Conservation (phyloP, 2,797 vertebrate species). For the Falco rusticolus region DNA sequence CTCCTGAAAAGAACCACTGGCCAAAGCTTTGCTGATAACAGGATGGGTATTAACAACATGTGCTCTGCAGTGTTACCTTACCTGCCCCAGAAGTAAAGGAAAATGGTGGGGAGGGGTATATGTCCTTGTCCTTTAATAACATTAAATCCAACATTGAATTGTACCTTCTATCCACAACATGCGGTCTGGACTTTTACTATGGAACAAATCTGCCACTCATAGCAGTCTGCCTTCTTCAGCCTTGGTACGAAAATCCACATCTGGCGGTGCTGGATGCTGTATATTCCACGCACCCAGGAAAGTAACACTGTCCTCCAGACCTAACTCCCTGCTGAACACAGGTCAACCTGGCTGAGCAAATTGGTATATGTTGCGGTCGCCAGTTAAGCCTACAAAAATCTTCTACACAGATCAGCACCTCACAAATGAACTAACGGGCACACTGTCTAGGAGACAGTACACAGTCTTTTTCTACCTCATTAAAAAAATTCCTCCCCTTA, state of each 20-base stretch:
- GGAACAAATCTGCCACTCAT: not conserved
- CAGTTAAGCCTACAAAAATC: not conserved
- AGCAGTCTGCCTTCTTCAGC: not conserved
- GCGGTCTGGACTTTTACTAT: not conserved
- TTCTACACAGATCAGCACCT: not conserved
- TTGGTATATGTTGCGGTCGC: not conserved
- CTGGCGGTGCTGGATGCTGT: not conserved
- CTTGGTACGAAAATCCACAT: accelerated
- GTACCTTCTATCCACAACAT: not conserved
- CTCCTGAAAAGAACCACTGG: not conserved
- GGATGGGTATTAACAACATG: not conserved
- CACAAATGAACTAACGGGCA: not conserved
- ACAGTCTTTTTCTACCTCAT: not conserved
- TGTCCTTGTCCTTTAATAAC: not conserved
- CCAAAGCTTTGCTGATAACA: not conserved
- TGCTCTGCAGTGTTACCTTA: not conserved
- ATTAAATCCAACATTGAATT: not conserved
- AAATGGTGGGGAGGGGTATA: accelerated
- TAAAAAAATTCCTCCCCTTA: not conserved
- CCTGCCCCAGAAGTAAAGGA: not conserved
- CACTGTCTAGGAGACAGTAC: not conserved
- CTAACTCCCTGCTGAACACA: not conserved
- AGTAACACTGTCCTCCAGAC: not conserved
- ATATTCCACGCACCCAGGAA: not conserved
- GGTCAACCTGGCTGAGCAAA: not conserved